Conservation (phyloP, 2,113 vertebrate species). For the Varanus salvator region DNA sequence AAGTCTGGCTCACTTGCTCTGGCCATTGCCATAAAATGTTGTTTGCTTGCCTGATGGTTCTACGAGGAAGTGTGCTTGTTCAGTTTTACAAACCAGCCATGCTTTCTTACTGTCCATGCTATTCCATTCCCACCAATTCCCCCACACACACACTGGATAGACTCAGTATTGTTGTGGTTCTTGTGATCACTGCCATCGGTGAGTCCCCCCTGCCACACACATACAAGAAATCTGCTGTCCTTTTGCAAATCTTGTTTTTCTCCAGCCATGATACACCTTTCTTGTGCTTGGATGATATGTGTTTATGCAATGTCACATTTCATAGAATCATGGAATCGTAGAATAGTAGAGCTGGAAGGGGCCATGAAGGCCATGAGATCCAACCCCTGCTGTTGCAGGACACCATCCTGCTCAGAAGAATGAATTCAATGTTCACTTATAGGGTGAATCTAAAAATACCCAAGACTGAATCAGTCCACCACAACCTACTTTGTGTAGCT, state of each 20-base stretch:
- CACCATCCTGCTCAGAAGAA: not conserved
- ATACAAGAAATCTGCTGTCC: not conserved
- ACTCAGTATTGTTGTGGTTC: not conserved
- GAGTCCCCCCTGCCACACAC: too few species aligned
- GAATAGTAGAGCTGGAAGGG: too few species aligned
- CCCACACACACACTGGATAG: not conserved
- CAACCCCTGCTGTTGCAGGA: too few species aligned
- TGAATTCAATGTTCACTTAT: not conserved
- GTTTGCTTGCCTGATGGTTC: too few species aligned
- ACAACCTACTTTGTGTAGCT: not conserved
- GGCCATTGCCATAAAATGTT: not conserved
- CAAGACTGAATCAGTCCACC: not conserved
- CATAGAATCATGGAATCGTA: too few species aligned
- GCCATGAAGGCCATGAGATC: too few species aligned
- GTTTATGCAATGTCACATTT: too few species aligned
- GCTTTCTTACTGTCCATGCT: not conserved
- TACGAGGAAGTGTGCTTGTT: not conserved
- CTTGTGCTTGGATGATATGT: not conserved
- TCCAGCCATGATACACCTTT: not conserved
- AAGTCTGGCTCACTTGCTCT: not conserved
- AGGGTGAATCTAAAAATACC: not conserved
- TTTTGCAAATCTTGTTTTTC: not conserved
- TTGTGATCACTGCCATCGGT: not conserved
- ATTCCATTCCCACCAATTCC: not conserved
- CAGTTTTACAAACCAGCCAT: not conserved